Percentiles rank a stretch among this genome's conserved stretches.
phyloP scores from a whole-genome alignment of 92 coral and sea anemone species.

The Metridium senile region DNA sequence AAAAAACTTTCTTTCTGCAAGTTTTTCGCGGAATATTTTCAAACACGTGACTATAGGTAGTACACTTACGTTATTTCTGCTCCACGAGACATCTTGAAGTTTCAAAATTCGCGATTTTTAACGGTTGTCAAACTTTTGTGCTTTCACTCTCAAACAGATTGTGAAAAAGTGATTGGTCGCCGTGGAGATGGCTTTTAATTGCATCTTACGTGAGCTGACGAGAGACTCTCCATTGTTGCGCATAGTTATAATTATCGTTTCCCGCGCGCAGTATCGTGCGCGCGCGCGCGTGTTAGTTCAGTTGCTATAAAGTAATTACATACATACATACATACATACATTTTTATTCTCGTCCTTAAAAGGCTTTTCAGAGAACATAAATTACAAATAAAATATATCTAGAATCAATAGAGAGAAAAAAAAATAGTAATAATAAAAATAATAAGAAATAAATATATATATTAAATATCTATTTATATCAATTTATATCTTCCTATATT shows the following conservation, averaged over 20 bases:
- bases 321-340: too few species aligned
- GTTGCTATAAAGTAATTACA: too few species aligned
- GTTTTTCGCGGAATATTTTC: not conserved
- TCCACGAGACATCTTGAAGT: constrained; percentile 12
- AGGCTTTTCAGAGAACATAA: too few species aligned
- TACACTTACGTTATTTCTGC: constrained; percentile 12
- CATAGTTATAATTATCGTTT: not conserved
- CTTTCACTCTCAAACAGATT: not conserved
- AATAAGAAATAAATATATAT: too few species aligned
- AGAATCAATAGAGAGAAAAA: too few species aligned
- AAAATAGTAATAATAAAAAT: too few species aligned
- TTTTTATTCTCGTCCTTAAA: too few species aligned
- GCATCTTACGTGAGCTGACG: not conserved
- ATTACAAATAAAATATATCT: too few species aligned
- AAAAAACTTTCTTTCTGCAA: not conserved
- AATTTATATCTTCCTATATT: too few species aligned
- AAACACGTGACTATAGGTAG: not conserved
- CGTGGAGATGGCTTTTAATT: not conserved
- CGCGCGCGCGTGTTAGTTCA: too few species aligned
- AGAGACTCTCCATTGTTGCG: not conserved
- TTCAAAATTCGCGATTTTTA: constrained; percentile 13
- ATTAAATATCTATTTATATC: too few species aligned
- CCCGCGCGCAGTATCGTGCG: not conserved
- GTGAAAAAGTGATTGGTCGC: not conserved
- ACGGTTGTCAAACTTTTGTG: not conserved